phyloP scores from a whole-genome alignment of 2,888 invertebrate species.

The Hylaea fasciaria region DNA sequence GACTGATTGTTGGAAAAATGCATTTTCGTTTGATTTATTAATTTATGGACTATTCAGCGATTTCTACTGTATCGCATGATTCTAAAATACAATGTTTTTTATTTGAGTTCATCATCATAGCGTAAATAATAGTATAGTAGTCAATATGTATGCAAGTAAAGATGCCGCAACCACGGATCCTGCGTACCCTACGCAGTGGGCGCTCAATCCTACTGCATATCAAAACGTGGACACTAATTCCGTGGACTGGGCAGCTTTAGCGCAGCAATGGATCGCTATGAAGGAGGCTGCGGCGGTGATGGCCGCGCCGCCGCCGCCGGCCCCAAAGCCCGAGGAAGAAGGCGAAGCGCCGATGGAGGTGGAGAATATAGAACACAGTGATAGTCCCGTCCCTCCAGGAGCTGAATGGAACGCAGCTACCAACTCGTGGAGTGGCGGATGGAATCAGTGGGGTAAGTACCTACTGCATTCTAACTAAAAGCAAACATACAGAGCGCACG shows the following conservation, averaged over 20 bases:
- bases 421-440: conserved; percentile 72
- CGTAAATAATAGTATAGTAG: conserved; percentile 39
- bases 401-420: conserved; percentile 70
- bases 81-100: conserved; percentile 25
- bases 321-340: conserved; percentile 85
- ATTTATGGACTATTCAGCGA: not conserved
- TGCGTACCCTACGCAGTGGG: conserved; percentile 90
- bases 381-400: conserved; percentile 66
- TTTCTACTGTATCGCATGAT: not conserved
- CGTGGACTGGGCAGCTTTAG: conserved; percentile 98
- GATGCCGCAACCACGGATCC: conserved; percentile 87
- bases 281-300: conserved; percentile 89
- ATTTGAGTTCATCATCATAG: conserved; percentile 8
- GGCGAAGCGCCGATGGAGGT: conserved; percentile 96
- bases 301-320: conserved; percentile 86
- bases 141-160: conserved; percentile 84
- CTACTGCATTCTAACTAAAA: not conserved
- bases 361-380: conserved; percentile 87
- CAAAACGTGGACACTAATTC: conserved; percentile 93
- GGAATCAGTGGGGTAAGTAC: conserved; percentile 80
- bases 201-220: conserved; percentile 91
- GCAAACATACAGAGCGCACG: not conserved
- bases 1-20: not conserved
- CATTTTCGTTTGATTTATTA: conserved; percentile 6
- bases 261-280: conserved; percentile 99